A percentile compares a stretch with the other conserved stretches of the same genome.
phyloP scores from a whole-genome alignment of 2,797 vertebrate genomes.

The Lepidocolaptes lacrymiger region DNA sequence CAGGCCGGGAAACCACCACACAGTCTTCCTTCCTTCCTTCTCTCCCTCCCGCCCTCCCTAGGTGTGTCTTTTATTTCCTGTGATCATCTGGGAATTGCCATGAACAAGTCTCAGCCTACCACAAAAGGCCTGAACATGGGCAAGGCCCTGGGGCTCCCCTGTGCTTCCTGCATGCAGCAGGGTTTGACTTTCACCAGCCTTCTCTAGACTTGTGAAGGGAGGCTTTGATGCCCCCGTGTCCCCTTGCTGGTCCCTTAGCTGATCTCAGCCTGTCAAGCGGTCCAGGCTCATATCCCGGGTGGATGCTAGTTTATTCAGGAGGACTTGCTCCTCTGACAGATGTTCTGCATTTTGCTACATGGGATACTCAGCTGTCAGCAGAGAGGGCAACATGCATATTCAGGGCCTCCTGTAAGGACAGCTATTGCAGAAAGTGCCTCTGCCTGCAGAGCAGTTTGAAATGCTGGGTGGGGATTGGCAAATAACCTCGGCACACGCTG shows the following conservation, averaged over 20 bases:
- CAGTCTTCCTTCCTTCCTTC: fast-evolving
- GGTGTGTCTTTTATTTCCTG: background rate
- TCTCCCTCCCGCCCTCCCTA: too few relatives aligned
- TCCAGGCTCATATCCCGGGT: background rate
- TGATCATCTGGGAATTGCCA: background rate
- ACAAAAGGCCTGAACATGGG: background rate
- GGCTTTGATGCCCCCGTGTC: fast-evolving
- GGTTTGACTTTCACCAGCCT: background rate
- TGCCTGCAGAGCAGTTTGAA: background rate
- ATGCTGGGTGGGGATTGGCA: background rate
- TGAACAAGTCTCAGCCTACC: background rate
- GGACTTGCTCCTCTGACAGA: background rate
- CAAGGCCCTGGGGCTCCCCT: background rate
- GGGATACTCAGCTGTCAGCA: background rate
- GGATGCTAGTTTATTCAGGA: slow-evolving; percentile 6
- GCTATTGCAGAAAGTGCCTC: background rate
- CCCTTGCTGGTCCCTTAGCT: background rate
- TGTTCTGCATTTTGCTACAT: background rate
- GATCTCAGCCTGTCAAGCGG: background rate
- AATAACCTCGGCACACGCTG: background rate
- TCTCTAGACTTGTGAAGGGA: background rate
- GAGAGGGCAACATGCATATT: slow-evolving; percentile 6
- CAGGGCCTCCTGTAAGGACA: background rate
- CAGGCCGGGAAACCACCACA: background rate
- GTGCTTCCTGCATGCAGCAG: fast-evolving